These are phyloP conservation scores for Hyposmocoma kahamanoa DNA, from an alignment of 1,140 invertebrate genomes.

Conservation along the genomic window DNA sequence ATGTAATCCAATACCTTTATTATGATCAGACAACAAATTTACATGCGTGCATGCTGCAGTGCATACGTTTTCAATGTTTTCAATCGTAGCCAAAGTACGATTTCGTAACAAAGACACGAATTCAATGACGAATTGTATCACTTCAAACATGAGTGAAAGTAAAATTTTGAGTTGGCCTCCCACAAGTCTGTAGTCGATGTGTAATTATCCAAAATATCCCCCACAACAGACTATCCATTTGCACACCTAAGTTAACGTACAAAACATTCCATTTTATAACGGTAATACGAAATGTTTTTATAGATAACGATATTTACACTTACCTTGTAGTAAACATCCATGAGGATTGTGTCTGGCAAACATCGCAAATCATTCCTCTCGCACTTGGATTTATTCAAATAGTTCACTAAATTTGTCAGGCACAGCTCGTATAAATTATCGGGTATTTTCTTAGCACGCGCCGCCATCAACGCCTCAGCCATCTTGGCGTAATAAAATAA, in stretches of 20 bases:
- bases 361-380: conserved; percentile 54
- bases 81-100: no score
- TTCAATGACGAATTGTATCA: no score
- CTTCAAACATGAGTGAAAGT: no score
- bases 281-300: conserved; percentile 48
- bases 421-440: conserved; percentile 75
- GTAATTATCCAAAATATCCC: no score
- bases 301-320: conserved; percentile 43
- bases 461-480: conserved; percentile 69
- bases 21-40: no score
- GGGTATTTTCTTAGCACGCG: conserved; percentile 64
- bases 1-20: no score
- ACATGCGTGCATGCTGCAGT: no score
- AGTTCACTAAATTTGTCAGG: conserved; percentile 69
- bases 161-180: no score
- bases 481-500: conserved; percentile 69
- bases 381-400: conserved; percentile 63
- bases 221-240: neutral
- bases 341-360: conserved; percentile 76
- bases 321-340: conserved; percentile 81
- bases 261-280: conserved; percentile 30
- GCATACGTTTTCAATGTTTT: no score
- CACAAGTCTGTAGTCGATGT: no score
- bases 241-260: conserved; percentile 10
- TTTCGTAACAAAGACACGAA: no score